Evolutionary conservation across 2,888 invertebrate species (phyloP).

Genomic region (Troides helena): DNA sequence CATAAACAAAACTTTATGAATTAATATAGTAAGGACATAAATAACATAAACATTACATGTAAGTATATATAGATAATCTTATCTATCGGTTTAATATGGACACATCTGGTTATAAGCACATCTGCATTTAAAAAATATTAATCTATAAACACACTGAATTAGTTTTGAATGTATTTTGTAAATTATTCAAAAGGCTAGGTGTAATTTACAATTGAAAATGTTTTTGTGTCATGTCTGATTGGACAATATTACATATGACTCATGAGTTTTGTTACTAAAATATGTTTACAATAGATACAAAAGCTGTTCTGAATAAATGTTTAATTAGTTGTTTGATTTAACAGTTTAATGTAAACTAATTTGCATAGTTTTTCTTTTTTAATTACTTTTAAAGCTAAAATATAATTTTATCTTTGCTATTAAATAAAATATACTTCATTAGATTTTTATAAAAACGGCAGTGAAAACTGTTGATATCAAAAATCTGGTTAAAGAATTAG

Average conservation of each 20-base stretch:
- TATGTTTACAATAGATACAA: constrained; percentile 3
- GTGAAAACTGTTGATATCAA: neutral
- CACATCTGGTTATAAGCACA: constrained; percentile 5
- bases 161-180: neutral
- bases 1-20: neutral
- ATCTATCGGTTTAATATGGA: neutral
- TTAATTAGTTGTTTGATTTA: neutral
- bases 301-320: neutral
- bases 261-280: constrained; percentile 13
- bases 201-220: neutral
- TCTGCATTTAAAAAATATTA: neutral
- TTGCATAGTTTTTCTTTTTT: no score
- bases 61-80: neutral
- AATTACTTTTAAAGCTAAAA: no score
- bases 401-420: no score
- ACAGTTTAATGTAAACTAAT: neutral
- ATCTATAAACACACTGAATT: constrained; percentile 13
- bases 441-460: no score
- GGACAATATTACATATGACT: constrained; percentile 20
- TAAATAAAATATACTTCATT: no score
- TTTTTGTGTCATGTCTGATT: constrained; percentile 1
- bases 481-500: neutral
- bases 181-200: neutral
- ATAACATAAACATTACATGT: neutral
- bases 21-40: neutral